A percentile compares a stretch with the other conserved stretches of the same genome.
These are phyloP conservation scores for Dolichallabes microphthalmus DNA, from an alignment of 2,113 vertebrate species.

Conservation along the genomic window DNA sequence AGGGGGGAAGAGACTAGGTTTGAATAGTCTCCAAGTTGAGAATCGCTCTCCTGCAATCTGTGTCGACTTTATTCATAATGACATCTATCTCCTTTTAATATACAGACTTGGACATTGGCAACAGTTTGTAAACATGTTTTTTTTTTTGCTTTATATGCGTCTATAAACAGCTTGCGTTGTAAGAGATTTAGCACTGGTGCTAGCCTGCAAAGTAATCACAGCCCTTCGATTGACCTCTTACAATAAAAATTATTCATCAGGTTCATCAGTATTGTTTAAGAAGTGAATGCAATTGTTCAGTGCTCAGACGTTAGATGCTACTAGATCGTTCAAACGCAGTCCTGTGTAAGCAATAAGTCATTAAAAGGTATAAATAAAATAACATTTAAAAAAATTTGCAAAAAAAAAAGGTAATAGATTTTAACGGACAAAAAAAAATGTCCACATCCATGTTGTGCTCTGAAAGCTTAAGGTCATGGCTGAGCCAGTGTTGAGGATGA, in stretches of 20 bases:
- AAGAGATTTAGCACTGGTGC: not conserved
- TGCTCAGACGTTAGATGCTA: not conserved
- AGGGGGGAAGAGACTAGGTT: not conserved
- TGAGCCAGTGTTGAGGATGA: conserved; percentile 72
- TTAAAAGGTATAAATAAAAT: conserved; percentile 47
- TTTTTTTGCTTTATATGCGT: not conserved
- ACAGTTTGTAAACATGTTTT: conserved; percentile 26
- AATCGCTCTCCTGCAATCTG: conserved; percentile 40
- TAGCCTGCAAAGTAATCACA: not conserved
- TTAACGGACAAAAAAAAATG: conserved; percentile 74
- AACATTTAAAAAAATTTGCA: no score
- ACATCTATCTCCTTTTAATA: not conserved
- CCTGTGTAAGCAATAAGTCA: not conserved
- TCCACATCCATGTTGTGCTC: conserved; percentile 72
- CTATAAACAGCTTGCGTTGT: not conserved
- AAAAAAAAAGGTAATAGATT: conserved; percentile 61
- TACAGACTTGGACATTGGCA: not conserved
- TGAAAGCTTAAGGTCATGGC: conserved; percentile 80
- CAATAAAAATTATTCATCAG: not conserved
- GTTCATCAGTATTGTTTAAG: not conserved
- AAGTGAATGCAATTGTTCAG: not conserved
- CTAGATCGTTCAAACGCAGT: not conserved
- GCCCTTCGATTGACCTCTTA: not conserved
- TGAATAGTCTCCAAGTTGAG: conserved; percentile 31
- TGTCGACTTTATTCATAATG: not conserved